Evolutionary conservation across 2,113 vertebrate species (phyloP), one percentile per base, ranked within the genome.

Genomic region (Archilochus colubris): DNA sequence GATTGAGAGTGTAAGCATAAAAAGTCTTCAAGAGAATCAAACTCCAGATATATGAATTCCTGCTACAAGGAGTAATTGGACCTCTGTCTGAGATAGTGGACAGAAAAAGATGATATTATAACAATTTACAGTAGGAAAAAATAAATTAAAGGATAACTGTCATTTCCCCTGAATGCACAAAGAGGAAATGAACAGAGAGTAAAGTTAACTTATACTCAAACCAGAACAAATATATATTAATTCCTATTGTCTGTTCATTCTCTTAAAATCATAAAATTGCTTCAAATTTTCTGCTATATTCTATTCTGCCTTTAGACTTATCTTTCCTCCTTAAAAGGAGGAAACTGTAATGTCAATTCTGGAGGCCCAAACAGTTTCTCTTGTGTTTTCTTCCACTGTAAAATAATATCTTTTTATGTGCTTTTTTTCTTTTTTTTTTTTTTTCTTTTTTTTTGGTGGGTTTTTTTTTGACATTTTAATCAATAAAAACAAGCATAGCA

Each of bases 91-190:
- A 94, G 18, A 33, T 55, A 55, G 30, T 33, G 28, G 25, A 66
- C 31, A 86, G 48, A 67, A 92, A 87, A 79, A 88, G 23, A 50
- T 58, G 17, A 28, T 59, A 48, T 38, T 88, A 31, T 33, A 89
- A 89, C 20, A 72, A 70, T 81, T 89, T 87, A 53, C 15, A 54
- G 30, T 27, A 68, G n/a, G 64, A 86, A 88, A 94, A 94, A 75
- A 66, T 30, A 87, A 85, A 91, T 64, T 75, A 74, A 82, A 82
- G 17, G 10, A 51, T 73, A 85, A 66, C 19, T 78, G 53, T 30
- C 19, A 76, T 76, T 92, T 82, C 44, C 33, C 64, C 28, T 67
- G n/a, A 62, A 7, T 72, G 31, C 8, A 61, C 33, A 67, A 73
- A 73, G 27, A 84, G 83, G 20, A 70, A 96, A 93, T 44, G 20